Conservation (phyloP, 2,113 vertebrate species). For the Regulus satrapa region DNA sequence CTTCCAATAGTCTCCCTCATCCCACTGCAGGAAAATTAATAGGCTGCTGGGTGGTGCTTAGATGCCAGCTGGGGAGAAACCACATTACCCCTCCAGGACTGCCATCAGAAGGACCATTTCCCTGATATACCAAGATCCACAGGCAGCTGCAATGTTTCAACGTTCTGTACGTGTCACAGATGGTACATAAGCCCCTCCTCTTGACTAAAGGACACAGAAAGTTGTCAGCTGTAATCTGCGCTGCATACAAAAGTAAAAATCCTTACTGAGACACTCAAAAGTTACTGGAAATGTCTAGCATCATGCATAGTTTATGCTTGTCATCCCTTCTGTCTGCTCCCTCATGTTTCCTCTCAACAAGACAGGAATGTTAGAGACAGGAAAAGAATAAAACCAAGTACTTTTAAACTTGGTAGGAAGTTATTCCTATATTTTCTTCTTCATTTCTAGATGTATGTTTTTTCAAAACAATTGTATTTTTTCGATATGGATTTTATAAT, state of each 20-base stretch:
- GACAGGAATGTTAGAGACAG: neutral
- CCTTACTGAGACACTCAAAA: neutral
- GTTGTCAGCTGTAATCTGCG: neutral
- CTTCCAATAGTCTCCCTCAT: neutral
- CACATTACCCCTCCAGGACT: neutral
- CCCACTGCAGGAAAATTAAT: neutral
- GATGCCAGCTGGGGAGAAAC: neutral
- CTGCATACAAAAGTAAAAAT: neutral
- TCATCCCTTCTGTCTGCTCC: neutral
- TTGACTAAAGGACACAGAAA: neutral
- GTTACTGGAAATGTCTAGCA: neutral
- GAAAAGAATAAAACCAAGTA: neutral
- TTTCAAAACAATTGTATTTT: neutral
- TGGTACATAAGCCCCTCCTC: neutral
- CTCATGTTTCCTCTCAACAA: neutral
- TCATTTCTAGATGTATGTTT: neutral
- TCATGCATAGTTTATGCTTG: neutral
- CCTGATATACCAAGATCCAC: neutral
- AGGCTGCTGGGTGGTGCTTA: neutral
- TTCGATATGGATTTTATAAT: neutral
- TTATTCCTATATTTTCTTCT: neutral
- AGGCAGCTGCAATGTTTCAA: neutral
- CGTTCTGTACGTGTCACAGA: neutral
- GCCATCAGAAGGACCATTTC: neutral
- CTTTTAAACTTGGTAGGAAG: neutral